Percentiles rank a stretch among this genome's conserved stretches.
These are phyloP conservation scores for Lasioglossum albipes DNA, from an alignment of 1,140 invertebrate species.

Conservation along the genomic window DNA sequence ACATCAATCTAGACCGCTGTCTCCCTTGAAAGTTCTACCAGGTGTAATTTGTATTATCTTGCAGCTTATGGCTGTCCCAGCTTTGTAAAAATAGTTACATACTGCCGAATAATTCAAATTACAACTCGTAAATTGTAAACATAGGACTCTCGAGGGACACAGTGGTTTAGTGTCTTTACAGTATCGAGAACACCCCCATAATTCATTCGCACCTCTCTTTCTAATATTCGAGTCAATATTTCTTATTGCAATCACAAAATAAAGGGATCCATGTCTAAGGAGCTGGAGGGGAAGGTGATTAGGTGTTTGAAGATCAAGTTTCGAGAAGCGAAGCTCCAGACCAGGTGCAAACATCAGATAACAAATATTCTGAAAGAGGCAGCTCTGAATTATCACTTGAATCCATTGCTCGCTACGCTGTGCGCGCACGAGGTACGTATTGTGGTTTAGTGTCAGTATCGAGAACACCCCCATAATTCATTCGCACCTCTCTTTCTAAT, in stretches of 20 bases:
- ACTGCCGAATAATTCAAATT: too few relatives aligned
- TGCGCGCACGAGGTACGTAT: conserved; percentile 83
- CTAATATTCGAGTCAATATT: background rate
- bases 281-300: conserved; percentile 82
- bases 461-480: background rate
- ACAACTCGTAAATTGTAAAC: too few relatives aligned
- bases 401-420: conserved; percentile 89
- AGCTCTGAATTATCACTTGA: conserved; percentile 91
- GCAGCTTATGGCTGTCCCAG: too few relatives aligned
- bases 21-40: too few relatives aligned
- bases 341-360: conserved; percentile 91
- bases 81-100: too few relatives aligned
- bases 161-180: too few relatives aligned
- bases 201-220: background rate
- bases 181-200: background rate
- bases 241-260: background rate
- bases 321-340: conserved; percentile 85
- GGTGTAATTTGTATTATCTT: too few relatives aligned
- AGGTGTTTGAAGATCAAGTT: conserved; percentile 89
- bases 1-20: too few relatives aligned
- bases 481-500: background rate
- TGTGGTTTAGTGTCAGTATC: too few relatives aligned
- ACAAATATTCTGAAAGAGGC: conserved; percentile 90
- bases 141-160: too few relatives aligned
- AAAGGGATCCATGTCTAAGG: conserved; percentile 63